Conservation (phyloP, 1,140 invertebrate genomes). For the Carposina sasakii region DNA sequence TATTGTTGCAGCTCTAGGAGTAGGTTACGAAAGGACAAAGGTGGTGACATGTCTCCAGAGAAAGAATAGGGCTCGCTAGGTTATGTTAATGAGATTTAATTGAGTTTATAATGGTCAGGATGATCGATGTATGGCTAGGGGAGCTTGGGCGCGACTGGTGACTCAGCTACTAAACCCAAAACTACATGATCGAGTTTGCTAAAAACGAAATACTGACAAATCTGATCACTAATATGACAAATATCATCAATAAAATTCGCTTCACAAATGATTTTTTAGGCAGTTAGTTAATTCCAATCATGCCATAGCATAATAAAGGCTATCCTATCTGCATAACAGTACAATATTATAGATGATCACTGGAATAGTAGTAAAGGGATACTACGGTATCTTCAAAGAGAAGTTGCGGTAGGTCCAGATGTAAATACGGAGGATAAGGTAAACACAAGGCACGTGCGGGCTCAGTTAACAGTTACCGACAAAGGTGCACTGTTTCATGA, state of each 20-base stretch:
- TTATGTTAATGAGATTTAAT: conserved; percentile 70
- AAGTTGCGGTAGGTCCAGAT: conserved; percentile 40
- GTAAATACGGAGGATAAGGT: conserved; percentile 20
- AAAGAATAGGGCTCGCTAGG: conserved; percentile 40
- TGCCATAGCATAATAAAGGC: too few relatives aligned
- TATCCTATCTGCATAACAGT: too few relatives aligned
- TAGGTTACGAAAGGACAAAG: conserved; percentile 60
- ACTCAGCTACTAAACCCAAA: conserved; percentile 41
- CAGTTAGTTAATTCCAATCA: background rate
- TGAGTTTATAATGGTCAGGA: conserved; percentile 63
- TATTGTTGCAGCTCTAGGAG: conserved; percentile 53
- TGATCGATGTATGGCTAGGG: conserved; percentile 45
- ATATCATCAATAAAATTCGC: too few relatives aligned
- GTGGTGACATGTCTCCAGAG: conserved; percentile 60
- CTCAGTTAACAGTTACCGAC: conserved; percentile 17
- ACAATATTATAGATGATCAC: too few relatives aligned
- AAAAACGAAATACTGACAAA: too few relatives aligned
- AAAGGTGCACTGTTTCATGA: too few relatives aligned
- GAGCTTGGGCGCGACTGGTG: conserved; percentile 54
- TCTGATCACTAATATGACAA: too few relatives aligned
- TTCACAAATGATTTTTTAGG: background rate
- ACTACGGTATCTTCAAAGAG: too few relatives aligned
- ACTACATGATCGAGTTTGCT: too few relatives aligned
- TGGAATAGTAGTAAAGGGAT: too few relatives aligned
- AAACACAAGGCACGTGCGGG: conserved; percentile 31